These are phyloP conservation scores for Erythrolamprus reginae DNA, from an alignment of 2,113 vertebrate genomes.

Conservation along the genomic window DNA sequence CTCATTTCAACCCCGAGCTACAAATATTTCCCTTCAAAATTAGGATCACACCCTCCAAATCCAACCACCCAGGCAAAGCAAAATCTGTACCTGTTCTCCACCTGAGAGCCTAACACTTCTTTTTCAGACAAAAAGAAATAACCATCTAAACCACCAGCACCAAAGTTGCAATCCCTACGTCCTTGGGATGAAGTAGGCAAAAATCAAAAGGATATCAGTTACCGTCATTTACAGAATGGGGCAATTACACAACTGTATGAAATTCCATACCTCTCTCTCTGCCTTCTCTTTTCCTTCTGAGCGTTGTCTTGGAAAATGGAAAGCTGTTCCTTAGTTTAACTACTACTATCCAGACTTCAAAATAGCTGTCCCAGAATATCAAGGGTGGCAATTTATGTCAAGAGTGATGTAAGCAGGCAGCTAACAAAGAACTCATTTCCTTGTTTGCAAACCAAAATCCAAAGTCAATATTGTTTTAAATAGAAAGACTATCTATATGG, in stretches of 20 bases:
- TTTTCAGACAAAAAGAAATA: not conserved
- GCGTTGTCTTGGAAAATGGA: not conserved
- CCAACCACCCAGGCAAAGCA: not conserved
- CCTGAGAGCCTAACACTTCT: not conserved
- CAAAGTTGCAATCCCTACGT: not conserved
- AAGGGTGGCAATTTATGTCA: slow-evolving; percentile 11
- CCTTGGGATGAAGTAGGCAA: not conserved
- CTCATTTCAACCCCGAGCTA: not conserved
- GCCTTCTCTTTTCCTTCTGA: not conserved
- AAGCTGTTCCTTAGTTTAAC: not conserved
- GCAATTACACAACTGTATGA: not conserved
- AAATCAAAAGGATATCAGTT: not conserved
- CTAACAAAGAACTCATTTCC: slow-evolving; percentile 14
- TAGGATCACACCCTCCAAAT: not conserved
- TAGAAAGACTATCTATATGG: not conserved
- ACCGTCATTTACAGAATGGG: too few relatives aligned
- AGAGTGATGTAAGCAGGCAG: slow-evolving; percentile 1
- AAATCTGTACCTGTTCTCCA: not conserved
- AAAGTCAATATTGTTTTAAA: slow-evolving; percentile 23
- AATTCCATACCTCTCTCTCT: slow-evolving; percentile 10
- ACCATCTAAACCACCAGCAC: not conserved
- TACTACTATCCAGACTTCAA: not conserved
- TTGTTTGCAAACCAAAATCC: slow-evolving; percentile 15
- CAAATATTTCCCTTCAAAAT: not conserved
- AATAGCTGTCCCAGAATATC: not conserved